Base-by-base conservation (phyloP, 2,888 invertebrate species). In the Platynereis dumerilii region DNA sequence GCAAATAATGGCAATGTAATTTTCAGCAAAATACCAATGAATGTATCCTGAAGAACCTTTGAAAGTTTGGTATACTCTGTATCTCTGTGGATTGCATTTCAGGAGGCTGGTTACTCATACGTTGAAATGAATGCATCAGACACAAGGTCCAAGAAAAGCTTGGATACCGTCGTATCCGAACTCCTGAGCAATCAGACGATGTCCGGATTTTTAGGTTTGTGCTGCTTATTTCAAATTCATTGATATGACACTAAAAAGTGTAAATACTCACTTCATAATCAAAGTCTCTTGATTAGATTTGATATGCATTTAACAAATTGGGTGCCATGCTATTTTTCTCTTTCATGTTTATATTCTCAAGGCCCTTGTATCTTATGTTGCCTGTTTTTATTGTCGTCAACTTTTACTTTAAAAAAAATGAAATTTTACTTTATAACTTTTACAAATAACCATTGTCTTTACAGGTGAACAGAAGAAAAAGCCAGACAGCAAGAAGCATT, bases 51-150 rank as follows among this genome's bases (percentile, higher is more conserved):
- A n/a, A n/a, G n/a, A n/a, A n/a, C n/a, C n/a, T n/a, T n/a, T n/a
- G n/a, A n/a, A n/a, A n/a, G n/a, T n/a, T n/a, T n/a, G n/a, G n/a
- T n/a, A n/a, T n/a, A n/a, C n/a, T n/a, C n/a, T n/a, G n/a, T n/a
- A 34, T 20, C 24, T 20, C 3, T 17, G 10, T 26, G 20, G 24
- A 34, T 12, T 60, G 12, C 54, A 24, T 22, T 24, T n/a, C 70
- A 85, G 84, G 94, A 96, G 81, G 86, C 95, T 20, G 93, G 93
- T 0, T 94, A 92, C 78, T 94, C 95, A 82, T 87, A 89, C 69
- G 91, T 96, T 17, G 99, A 99, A 85, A 91, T 97, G 80, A 99
- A 99, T 86, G 99, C 99, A 0, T 99, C 98, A 0, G 97, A 98
- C 83, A 95, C 96, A 0, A 88, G 99, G 65, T 95, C 91, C 76